Evolutionary conservation across 2,888 invertebrate genomes (phyloP), one percentile per base, ranked within the genome.

Genomic region (Acleris cristana): DNA sequence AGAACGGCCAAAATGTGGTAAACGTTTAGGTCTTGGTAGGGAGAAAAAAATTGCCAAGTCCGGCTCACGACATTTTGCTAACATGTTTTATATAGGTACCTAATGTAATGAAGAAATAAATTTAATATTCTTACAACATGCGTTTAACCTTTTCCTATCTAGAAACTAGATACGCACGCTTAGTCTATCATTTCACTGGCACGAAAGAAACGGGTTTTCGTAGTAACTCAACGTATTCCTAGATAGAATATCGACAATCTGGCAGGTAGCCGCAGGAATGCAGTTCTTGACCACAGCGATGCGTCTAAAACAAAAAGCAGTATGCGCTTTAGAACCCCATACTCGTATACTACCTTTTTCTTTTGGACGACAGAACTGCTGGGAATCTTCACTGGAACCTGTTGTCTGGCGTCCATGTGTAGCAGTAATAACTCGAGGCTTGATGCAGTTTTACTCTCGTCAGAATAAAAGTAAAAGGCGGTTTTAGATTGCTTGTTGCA

Each of bases 381-480:
- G 85, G 82, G 89, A 86, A 86, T 89, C 88, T 87, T 81, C 79
- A 68, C 66, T 21, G 73, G 75, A 88, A 90, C 91, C 85, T 73
- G 90, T 91, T 89, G 79, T 73, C 74, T 76, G 76, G 78, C 78
- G 79, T 79, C 80, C 79, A 81, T 78, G 76, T 70, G 57, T 64
- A 65, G 70, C 73, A 70, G 74, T 74, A 71, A 77, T 75, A 76
- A 78, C 52, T 61, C 69, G 69, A 69, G 68, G 70, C 71, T 76
- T 78, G 73, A 76, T 72, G 77, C 74, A 79, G 80, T 77, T 80
- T 77, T 75, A 76, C 79, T 75, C 78, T 78, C 78, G 69, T 69
- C 73, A 69, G 70, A 73, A 74, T 70, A 76, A 76, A 77, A 75
- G 78, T 70, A 76, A 74, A 71, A 72, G 65, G 75, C 70, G 65